Percentiles rank a stretch among this genome's conserved stretches.
These are phyloP conservation scores for Cynaeus angustus DNA, from an alignment of 2,888 invertebrate genomes.

Conservation along the genomic window DNA sequence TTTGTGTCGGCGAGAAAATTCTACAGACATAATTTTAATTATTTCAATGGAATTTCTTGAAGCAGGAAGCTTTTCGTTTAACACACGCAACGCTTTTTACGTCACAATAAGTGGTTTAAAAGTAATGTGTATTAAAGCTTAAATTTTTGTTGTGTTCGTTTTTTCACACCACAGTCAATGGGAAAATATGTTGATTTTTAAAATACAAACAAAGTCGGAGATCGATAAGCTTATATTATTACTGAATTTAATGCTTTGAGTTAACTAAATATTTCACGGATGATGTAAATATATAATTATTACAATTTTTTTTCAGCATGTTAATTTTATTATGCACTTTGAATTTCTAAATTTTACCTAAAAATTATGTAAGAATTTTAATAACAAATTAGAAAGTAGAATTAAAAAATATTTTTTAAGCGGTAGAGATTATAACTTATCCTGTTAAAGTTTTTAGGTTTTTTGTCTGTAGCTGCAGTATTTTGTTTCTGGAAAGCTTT, in stretches of 20 bases:
- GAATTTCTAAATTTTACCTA: too few species aligned
- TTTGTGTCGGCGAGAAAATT: slow-evolving; percentile 41
- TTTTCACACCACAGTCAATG: background rate
- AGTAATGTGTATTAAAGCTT: slow-evolving; percentile 1
- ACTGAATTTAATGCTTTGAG: background rate
- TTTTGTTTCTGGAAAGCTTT: too few species aligned
- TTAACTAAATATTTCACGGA: too few species aligned
- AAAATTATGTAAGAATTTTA: too few species aligned
- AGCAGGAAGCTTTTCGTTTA: slow-evolving; percentile 28
- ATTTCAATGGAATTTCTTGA: slow-evolving; percentile 36
- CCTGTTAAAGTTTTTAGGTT: too few species aligned
- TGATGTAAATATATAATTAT: too few species aligned
- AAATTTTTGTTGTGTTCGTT: background rate
- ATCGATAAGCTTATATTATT: background rate
- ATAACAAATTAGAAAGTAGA: too few species aligned
- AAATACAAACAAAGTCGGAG: background rate
- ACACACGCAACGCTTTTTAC: slow-evolving; percentile 21
- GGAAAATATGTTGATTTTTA: background rate
- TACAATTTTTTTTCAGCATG: too few species aligned
- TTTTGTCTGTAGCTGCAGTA: too few species aligned
- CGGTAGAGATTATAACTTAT: too few species aligned
- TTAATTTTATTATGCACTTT: too few species aligned
- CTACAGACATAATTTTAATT: slow-evolving; percentile 34
- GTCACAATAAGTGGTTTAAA: slow-evolving; percentile 5
- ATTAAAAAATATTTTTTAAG: too few species aligned